These are phyloP conservation scores for Nymphicus hollandicus DNA, from an alignment of 2,113 vertebrate species.

Conservation along the genomic window DNA sequence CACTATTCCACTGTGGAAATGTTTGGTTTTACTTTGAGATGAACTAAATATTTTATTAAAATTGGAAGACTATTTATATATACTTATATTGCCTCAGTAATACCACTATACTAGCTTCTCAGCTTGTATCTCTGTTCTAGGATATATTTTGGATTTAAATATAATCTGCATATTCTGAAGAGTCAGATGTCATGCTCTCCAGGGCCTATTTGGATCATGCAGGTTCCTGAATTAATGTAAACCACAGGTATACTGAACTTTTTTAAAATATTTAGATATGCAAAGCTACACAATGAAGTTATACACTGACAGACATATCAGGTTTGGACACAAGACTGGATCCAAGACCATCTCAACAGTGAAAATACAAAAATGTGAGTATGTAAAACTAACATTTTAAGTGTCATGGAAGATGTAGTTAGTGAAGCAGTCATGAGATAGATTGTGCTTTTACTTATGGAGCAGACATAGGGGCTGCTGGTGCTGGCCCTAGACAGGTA, in stretches of 20 bases:
- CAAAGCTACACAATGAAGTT: not conserved
- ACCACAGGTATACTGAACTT: not conserved
- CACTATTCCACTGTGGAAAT: not conserved
- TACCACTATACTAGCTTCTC: not conserved
- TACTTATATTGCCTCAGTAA: not conserved
- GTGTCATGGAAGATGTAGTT: not conserved
- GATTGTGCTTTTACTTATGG: not conserved
- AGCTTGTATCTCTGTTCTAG: not conserved
- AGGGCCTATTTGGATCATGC: not conserved
- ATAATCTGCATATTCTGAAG: not conserved
- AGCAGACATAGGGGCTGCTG: accelerated
- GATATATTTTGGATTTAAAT: not conserved
- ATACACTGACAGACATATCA: not conserved
- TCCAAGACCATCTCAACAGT: not conserved
- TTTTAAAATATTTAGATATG: not conserved
- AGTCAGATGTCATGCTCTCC: not conserved
- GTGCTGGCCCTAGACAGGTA: not conserved
- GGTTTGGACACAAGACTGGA: not conserved
- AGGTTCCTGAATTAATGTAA: not conserved
- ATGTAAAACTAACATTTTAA: not conserved
- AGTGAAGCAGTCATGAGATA: not conserved
- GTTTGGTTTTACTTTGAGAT: not conserved
- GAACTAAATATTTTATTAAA: not conserved
- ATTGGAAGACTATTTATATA: not conserved
- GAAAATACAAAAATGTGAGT: not conserved